Evolutionary conservation across 2,888 invertebrate genomes (phyloP).

Genomic region (Achlya flavicornis): DNA sequence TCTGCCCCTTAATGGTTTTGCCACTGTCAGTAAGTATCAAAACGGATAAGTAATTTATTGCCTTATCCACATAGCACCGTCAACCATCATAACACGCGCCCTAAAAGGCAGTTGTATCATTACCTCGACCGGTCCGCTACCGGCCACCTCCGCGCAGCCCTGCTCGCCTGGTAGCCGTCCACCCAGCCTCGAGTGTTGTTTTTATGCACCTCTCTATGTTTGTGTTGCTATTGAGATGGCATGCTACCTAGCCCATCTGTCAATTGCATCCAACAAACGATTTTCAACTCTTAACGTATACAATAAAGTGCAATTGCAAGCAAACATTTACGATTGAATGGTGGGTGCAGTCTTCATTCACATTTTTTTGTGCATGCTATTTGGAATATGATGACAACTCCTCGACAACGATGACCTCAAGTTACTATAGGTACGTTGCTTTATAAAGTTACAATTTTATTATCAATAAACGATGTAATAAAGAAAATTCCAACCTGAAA

Average conservation of each 20-base stretch:
- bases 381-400: constrained; percentile 64
- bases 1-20: no score
- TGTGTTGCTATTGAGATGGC: constrained; percentile 71
- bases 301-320: constrained; percentile 29
- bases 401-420: no score
- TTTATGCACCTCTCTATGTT: constrained; percentile 70
- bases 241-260: constrained; percentile 51
- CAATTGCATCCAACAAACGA: constrained; percentile 23
- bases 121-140: constrained; percentile 73
- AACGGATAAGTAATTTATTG: constrained; percentile 13
- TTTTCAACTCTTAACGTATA: constrained; percentile 26
- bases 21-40: background rate
- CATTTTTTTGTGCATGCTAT: constrained; percentile 65
- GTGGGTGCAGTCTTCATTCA: constrained; percentile 72
- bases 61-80: constrained; percentile 62
- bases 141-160: constrained; percentile 62
- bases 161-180: constrained; percentile 72
- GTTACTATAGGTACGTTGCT: background rate
- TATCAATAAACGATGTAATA: background rate
- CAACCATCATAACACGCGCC: constrained; percentile 73
- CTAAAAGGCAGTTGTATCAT: constrained; percentile 80
- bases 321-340: constrained; percentile 41
- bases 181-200: constrained; percentile 63
- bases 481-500: background rate
- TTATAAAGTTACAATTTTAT: background rate